Base-by-base conservation (phyloP, 1,140 invertebrate species). In the Oryzaephilus surinamensis region DNA sequence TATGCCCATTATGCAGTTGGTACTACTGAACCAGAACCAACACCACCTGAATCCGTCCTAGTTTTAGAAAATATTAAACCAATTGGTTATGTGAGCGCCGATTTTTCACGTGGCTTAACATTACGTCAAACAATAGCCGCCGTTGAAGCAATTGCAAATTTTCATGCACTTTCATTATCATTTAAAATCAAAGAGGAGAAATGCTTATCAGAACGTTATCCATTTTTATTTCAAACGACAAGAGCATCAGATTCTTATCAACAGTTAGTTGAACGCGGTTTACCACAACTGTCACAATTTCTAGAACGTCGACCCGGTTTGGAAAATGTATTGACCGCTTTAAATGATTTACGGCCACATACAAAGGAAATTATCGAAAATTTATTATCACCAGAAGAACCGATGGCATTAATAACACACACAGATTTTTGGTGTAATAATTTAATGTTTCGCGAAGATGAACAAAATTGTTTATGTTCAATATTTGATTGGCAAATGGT, bases 401-500 rank as follows among this genome's bases (percentile, higher is more conserved):
- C 79, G 0, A 63, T 84, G 24, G 73, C 78, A 1, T 65, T 84
- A 7, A 71, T 81, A 32, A 84, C 81, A 0, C 82, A 85, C 55
- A 84, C 81, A 0, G 84, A 86, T 52, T 86, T 85, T 55, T 86
- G 82, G 82, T 81, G 79, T 55, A 84, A 84, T 45, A 86, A 86
- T 62, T 63, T 86, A 5, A 65, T 84, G 36, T 85, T 87, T 50
- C 64, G 67, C 19, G 70, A 75, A 43, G 51, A 59, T 14, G 50
- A 57, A 30, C 35, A 38, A 10, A 45, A 41, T 33, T 24, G 23
- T 24, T 61, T 64, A 12, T 87, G 82, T 50, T 70, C 72, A 13
- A 79, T 84, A 13, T 59, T 87, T 11, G 82, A 85, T 55, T 87
- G 82, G 82, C 82, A 86, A 66, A 85, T 87, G 82, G 78, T 84